Evolutionary conservation across 2,113 vertebrate genomes (phyloP).

Genomic region (Formicarius rufipectus): DNA sequence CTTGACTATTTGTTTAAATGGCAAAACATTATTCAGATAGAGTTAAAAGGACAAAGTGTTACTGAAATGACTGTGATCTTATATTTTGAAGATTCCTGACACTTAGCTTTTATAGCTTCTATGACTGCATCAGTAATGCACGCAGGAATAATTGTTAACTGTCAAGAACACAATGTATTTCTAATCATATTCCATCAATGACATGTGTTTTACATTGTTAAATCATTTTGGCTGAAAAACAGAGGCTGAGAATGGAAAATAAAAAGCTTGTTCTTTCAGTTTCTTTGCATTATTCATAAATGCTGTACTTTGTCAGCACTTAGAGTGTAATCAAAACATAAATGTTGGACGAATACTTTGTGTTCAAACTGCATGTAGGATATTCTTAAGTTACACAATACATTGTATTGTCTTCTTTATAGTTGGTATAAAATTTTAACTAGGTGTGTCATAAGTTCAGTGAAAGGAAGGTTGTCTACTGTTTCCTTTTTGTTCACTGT

Average conservation of each 20-base stretch:
- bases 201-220: slow-evolving; percentile 75
- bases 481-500: slow-evolving; percentile 6
- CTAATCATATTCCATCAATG: slow-evolving; percentile 73
- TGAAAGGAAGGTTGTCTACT: slow-evolving; percentile 3
- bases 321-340: slow-evolving; percentile 78
- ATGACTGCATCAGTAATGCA: slow-evolving; percentile 37
- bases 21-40: background rate
- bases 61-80: background rate
- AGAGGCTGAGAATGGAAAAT: slow-evolving; percentile 62
- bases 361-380: slow-evolving; percentile 59
- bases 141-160: slow-evolving; percentile 72
- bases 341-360: slow-evolving; percentile 73
- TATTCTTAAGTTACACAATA: slow-evolving; percentile 58
- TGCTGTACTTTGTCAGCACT: slow-evolving; percentile 69
- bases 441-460: background rate
- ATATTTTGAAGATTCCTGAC: slow-evolving; percentile 2
- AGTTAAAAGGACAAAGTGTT: background rate
- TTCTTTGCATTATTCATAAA: slow-evolving; percentile 80
- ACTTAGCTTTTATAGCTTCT: slow-evolving; percentile 33
- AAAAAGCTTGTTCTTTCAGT: slow-evolving; percentile 65
- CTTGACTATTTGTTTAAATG: slow-evolving; percentile 8
- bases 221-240: slow-evolving; percentile 69
- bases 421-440: slow-evolving; percentile 54
- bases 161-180: slow-evolving; percentile 70
- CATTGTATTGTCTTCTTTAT: slow-evolving; percentile 30